These are phyloP conservation scores for Donacobius atricapilla DNA, from an alignment of 2,113 vertebrate genomes.

Conservation along the genomic window DNA sequence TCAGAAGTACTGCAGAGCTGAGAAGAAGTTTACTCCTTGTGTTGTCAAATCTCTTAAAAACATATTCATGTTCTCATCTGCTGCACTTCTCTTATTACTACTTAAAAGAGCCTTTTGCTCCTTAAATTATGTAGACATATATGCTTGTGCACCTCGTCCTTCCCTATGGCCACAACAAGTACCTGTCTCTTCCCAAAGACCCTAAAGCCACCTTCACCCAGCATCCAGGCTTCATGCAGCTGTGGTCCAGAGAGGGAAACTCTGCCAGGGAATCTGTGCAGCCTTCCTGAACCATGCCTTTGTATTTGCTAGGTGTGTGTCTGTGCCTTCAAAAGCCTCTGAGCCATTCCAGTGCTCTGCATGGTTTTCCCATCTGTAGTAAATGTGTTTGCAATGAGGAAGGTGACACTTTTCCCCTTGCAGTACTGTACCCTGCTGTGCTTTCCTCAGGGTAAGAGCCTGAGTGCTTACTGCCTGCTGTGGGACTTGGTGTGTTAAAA, in stretches of 20 bases:
- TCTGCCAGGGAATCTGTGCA: neutral
- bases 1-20: neutral
- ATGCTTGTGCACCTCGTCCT: neutral
- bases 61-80: neutral
- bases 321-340: neutral
- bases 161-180: neutral
- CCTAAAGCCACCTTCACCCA: neutral
- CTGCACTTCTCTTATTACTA: neutral
- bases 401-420: neutral
- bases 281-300: neutral
- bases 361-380: neutral
- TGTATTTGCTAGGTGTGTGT: neutral
- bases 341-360: neutral
- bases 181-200: neutral
- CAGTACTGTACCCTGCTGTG: rapidly evolving
- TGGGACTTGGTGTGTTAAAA: neutral
- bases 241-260: neutral
- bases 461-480: neutral
- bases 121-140: neutral
- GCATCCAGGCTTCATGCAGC: neutral
- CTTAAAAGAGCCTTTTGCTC: neutral
- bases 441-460: neutral
- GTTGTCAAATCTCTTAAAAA: neutral
- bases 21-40: neutral
- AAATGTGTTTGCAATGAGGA: neutral